Evolutionary conservation across 2,888 invertebrate species (phyloP), one percentile per base, ranked within the genome.

Genomic region (Hemaris fuciformis): DNA sequence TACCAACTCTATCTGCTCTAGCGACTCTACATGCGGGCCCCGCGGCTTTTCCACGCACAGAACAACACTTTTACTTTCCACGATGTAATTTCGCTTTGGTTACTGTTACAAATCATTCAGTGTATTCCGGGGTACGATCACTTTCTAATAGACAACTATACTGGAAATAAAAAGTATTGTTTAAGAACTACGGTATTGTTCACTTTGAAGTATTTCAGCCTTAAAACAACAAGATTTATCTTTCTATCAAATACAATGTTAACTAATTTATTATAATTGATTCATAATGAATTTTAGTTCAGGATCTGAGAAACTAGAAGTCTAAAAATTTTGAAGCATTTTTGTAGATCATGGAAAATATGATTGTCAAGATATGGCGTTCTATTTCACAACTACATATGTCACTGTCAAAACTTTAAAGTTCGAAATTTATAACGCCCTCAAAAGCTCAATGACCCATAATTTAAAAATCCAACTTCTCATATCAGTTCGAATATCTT

Each of bases 61-160:
- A n/a, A n/a, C 41, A 41, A 76, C 78, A 87, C 88, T 88, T 87
- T 88, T 88, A 88, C 88, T 88, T 87, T 87, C 80, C 70, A 65
- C 66, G 65, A 62, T 66, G 67, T 68, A 68, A 72, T 66, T 68
- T 65, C 66, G 72, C 74, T 66, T 66, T 60, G 20, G 18, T n/a
- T 53, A 48, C 48, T 31, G 27, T 53, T 31, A 53, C 53, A 15
- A 48, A 27, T 22, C 25, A 27, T 25, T n/a, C n/a, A n/a, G 48
- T 48, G 27, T 25, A 48, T 27, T 10, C 45, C 20, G 8, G 10
- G 8, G 3, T 27, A 53, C 45, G 23, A 48, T 31, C 18, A 31
- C 53, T 53, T 53, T 53, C 53, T 53, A 53, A 53, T 53, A 53
- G 31, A 31, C 18, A 23, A n/a, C 23, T 4, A 7, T 18, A 31